These are phyloP conservation scores for Eupleurogrammus muticus DNA, from an alignment of 2,797 vertebrate species.

Conservation along the genomic window DNA sequence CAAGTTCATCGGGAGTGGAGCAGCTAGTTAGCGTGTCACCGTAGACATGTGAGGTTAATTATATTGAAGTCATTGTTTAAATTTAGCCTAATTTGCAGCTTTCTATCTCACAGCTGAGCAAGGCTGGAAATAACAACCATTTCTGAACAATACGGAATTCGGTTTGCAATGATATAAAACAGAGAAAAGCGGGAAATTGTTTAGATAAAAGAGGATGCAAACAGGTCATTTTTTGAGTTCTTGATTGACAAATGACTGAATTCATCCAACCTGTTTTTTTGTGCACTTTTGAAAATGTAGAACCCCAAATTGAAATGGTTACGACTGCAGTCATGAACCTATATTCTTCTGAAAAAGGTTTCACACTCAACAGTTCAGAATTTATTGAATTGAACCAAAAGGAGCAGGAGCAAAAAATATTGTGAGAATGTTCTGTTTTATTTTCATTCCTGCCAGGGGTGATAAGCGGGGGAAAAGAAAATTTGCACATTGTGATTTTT, in stretches of 20 bases:
- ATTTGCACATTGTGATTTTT: too few relatives aligned
- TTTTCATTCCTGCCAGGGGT: background rate
- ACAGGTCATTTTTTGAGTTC: background rate
- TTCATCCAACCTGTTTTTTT: background rate
- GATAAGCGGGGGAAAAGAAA: too few relatives aligned
- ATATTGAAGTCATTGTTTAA: conserved; percentile 13
- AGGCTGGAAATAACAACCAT: background rate
- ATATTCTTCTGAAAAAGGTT: conserved; percentile 3
- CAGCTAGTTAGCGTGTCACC: conserved; percentile 24
- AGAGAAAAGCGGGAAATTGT: background rate
- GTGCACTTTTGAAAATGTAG: background rate
- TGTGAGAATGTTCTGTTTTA: background rate
- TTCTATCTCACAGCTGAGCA: conserved; percentile 12
- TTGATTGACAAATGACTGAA: background rate
- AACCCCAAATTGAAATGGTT: background rate
- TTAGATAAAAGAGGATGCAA: background rate
- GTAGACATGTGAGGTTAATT: conserved; percentile 52
- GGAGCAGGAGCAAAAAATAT: background rate
- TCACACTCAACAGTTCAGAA: background rate
- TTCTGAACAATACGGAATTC: background rate
- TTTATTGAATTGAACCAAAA: background rate
- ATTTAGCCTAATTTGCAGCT: conserved; percentile 31
- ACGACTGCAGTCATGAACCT: background rate
- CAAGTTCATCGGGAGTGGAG: conserved; percentile 38
- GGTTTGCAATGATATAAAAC: background rate